phyloP scores from a whole-genome alignment of 1,140 invertebrate genomes.

The Zophobas morio region DNA sequence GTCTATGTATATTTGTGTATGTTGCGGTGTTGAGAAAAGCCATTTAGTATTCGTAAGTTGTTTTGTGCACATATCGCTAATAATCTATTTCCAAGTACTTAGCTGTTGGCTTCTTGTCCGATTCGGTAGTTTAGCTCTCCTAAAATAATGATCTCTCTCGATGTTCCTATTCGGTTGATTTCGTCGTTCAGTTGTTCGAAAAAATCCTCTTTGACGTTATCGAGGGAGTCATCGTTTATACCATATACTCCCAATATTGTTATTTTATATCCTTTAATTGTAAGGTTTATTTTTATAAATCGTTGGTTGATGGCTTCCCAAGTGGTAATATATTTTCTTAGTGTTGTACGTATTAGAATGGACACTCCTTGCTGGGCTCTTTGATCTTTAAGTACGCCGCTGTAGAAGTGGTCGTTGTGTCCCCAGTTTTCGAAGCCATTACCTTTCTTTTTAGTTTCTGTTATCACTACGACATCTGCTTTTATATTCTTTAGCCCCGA shows the following conservation, averaged over 20 bases:
- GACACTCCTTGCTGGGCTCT: slow-evolving; percentile 40
- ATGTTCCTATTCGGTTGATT: slow-evolving; percentile 19
- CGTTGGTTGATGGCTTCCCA: slow-evolving; percentile 42
- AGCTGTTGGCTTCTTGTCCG: slow-evolving; percentile 18
- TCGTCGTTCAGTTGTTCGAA: slow-evolving; percentile 37
- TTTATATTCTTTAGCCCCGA: too few relatives aligned
- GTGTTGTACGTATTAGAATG: slow-evolving; percentile 12
- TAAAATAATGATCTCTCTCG: slow-evolving; percentile 43
- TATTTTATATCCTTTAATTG: slow-evolving; percentile 11
- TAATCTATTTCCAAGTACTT: slow-evolving; percentile 2
- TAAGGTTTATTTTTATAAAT: slow-evolving; percentile 34
- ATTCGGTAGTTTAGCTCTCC: slow-evolving; percentile 17
- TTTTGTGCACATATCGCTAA: not conserved
- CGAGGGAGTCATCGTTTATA: slow-evolving; percentile 34
- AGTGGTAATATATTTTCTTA: slow-evolving; percentile 36
- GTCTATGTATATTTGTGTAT: slow-evolving; percentile 3
- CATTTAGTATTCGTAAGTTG: not conserved
- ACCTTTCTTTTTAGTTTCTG: slow-evolving; percentile 3
- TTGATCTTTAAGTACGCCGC: slow-evolving; percentile 35
- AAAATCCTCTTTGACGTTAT: slow-evolving; percentile 14
- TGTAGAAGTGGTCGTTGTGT: slow-evolving; percentile 38
- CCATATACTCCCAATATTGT: slow-evolving; percentile 45
- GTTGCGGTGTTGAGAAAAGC: not conserved
- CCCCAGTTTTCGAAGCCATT: slow-evolving; percentile 6
- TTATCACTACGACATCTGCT: too few relatives aligned